phyloP scores from a whole-genome alignment of 2,888 invertebrate species.

The Aelia acuminata region DNA sequence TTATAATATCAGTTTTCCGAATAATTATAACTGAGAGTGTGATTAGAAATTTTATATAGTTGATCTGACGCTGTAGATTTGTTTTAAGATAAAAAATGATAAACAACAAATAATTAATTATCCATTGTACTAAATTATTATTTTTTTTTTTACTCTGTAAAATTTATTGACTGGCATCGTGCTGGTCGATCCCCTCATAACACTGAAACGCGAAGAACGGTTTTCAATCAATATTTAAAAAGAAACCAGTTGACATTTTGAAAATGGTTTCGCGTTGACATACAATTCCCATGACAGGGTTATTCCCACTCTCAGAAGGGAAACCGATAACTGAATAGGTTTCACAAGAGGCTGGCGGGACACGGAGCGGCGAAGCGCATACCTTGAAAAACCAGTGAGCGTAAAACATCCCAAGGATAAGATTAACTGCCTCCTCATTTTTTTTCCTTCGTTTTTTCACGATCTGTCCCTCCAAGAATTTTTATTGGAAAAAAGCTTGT shows the following conservation, averaged over 20 bases:
- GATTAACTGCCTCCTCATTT: neutral
- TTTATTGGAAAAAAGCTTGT: conserved; percentile 41
- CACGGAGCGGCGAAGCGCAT: neutral
- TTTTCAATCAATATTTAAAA: too few species aligned
- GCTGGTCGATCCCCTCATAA: too few species aligned
- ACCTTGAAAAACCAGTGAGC: conserved; percentile 48
- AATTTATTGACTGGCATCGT: too few species aligned
- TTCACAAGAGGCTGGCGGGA: neutral
- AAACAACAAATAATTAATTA: too few species aligned
- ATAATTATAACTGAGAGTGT: too few species aligned
- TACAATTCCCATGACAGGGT: neutral
- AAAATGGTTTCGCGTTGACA: neutral
- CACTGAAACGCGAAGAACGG: too few species aligned
- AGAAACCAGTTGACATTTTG: neutral
- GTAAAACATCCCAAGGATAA: conserved; percentile 45
- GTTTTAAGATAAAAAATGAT: too few species aligned
- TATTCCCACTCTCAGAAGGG: neutral
- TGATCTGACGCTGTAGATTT: too few species aligned
- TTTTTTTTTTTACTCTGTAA: too few species aligned
- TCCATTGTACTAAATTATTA: too few species aligned
- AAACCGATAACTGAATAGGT: neutral
- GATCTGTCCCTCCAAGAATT: neutral
- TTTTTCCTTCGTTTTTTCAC: neutral
- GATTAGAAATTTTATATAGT: too few species aligned
- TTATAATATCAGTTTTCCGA: too few species aligned